Evolutionary conservation across 2,888 invertebrate species (phyloP).

Genomic region (Agapostemon virescens): DNA sequence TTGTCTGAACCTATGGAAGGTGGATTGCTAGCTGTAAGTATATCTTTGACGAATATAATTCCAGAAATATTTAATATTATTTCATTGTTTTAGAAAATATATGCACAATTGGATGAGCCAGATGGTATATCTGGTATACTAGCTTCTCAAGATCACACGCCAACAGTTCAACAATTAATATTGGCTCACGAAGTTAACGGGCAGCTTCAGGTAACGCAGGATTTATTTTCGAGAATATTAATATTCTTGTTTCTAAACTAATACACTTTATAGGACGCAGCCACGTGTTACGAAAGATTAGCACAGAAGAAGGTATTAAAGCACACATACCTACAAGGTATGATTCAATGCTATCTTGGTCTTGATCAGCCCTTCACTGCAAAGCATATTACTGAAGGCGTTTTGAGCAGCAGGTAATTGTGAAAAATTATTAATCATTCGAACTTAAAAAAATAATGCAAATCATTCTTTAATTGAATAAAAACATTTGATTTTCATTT

Average conservation of each 20-base stretch:
- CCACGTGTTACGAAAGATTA: conserved; percentile 92
- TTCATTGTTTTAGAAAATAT: conserved; percentile 85
- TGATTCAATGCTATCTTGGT: conserved; percentile 92
- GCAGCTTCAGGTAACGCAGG: conserved; percentile 82
- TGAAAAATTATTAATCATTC: conserved; percentile 25
- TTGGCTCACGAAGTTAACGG: conserved; percentile 92
- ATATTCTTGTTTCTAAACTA: conserved; percentile 1
- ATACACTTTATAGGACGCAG: conserved; percentile 85
- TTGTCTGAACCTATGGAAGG: conserved; percentile 74
- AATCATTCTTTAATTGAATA: neutral
- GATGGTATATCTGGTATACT: conserved; percentile 92
- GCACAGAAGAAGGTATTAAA: conserved; percentile 82
- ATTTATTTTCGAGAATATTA: neutral
- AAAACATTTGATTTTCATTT: conserved; percentile 46
- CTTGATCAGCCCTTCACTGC: conserved; percentile 94
- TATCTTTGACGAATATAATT: neutral
- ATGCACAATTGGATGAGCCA: conserved; percentile 92
- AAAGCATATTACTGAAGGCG: conserved; percentile 87
- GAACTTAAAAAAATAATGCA: no score
- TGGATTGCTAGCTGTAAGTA: conserved; percentile 75
- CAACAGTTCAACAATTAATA: conserved; percentile 91
- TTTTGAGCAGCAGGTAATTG: conserved; percentile 82
- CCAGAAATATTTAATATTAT: neutral
- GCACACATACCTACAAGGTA: conserved; percentile 83
- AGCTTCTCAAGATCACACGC: conserved; percentile 87